These are phyloP conservation scores for Meloidogyne chitwoodi DNA, from an alignment of 1,140 invertebrate species.

Conservation along the genomic window DNA sequence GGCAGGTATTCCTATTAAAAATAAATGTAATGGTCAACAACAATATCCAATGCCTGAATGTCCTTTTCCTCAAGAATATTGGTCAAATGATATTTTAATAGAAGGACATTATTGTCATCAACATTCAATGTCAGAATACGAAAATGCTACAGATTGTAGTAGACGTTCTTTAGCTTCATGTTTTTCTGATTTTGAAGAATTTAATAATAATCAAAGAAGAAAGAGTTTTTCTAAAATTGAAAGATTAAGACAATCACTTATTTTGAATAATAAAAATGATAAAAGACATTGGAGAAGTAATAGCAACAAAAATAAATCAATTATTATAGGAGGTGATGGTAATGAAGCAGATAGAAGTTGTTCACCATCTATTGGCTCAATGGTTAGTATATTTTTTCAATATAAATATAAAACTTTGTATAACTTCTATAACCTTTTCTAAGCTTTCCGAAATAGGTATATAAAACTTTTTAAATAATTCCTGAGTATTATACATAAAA, in stretches of 20 bases:
- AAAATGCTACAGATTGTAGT: neutral
- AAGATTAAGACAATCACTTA: neutral
- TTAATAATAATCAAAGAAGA: neutral
- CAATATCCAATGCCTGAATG: neutral
- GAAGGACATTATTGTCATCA: conserved; percentile 26
- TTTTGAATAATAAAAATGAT: neutral
- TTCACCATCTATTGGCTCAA: conserved; percentile 39
- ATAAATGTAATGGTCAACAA: neutral
- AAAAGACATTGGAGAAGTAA: neutral
- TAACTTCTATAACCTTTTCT: no score
- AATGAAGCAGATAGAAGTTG: conserved; percentile 36
- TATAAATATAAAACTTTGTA: no score
- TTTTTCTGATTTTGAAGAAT: neutral
- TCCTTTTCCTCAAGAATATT: neutral
- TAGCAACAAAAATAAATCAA: neutral
- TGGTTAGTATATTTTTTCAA: no score
- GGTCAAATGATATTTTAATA: conserved; percentile 8
- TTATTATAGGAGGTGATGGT: conserved; percentile 15
- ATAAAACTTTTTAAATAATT: no score
- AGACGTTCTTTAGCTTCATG: neutral
- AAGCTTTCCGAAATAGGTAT: neutral
- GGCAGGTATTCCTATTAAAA: neutral
- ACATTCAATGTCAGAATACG: conserved; percentile 20
- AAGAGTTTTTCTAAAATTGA: neutral
- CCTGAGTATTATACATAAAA: no score